phyloP scores from a whole-genome alignment of 1,140 invertebrate species.

The Zeugodacus cucurbitae region DNA sequence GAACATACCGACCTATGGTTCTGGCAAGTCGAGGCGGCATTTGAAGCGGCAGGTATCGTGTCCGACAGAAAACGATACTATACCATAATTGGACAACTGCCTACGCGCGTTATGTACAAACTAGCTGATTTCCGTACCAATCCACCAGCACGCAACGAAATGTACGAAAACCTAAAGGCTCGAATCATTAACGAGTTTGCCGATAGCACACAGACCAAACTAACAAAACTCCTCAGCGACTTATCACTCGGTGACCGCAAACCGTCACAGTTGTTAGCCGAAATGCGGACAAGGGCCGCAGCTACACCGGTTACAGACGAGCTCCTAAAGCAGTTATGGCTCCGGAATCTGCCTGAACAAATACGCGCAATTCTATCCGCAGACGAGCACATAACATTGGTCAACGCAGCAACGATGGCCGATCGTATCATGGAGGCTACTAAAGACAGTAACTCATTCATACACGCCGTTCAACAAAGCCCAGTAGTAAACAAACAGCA shows the following conservation, averaged over 20 bases:
- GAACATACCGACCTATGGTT: too few relatives aligned
- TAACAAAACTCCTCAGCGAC: background rate
- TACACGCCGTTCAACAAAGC: too few relatives aligned
- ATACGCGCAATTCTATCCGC: background rate
- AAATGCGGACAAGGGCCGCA: background rate
- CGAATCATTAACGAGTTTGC: background rate
- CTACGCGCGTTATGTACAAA: too few relatives aligned
- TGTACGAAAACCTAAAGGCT: slow-evolving; percentile 45
- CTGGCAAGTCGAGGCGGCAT: too few relatives aligned
- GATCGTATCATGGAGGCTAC: too few relatives aligned
- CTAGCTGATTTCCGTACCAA: too few relatives aligned
- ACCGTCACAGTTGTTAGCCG: background rate
- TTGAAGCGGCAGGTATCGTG: too few relatives aligned
- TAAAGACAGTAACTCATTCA: too few relatives aligned
- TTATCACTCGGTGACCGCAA: background rate
- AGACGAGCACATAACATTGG: background rate
- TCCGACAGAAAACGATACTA: too few relatives aligned
- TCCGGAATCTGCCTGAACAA: background rate
- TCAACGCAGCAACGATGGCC: background rate
- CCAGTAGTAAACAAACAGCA: too few relatives aligned
- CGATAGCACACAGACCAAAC: background rate
- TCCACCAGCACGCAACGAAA: too few relatives aligned
- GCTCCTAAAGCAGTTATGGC: background rate
- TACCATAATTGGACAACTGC: too few relatives aligned
- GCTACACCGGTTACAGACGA: background rate